Conservation (phyloP, 1,140 invertebrate genomes). For the Bombyx mori region ASM3026992v2 NC_085121.1:6097001-6097500, state of each 20-base stretch:
- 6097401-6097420: constrained; percentile 78
- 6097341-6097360: neutral
- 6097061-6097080: too few relatives aligned
- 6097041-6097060: too few relatives aligned
- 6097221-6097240: constrained; percentile 76
- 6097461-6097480: constrained; percentile 57
- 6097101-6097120: too few relatives aligned
- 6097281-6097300: constrained; percentile 81
- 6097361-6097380: constrained; percentile 44
- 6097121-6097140: neutral
- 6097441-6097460: constrained; percentile 82
- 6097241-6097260: constrained; percentile 82
- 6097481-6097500: too few relatives aligned
- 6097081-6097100: too few relatives aligned
- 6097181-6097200: constrained; percentile 72
- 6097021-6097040: too few relatives aligned
- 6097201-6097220: constrained; percentile 88
- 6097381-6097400: constrained; percentile 74
- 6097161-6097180: neutral
- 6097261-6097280: constrained; percentile 82
- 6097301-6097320: constrained; percentile 5
- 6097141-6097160: neutral
- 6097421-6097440: constrained; percentile 82
- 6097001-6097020: too few relatives aligned
- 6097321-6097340: neutral